Evolutionary conservation across 2,888 invertebrate species (phyloP), one percentile per base, ranked within the genome.

Genomic region (Rhingia rostrata): DNA sequence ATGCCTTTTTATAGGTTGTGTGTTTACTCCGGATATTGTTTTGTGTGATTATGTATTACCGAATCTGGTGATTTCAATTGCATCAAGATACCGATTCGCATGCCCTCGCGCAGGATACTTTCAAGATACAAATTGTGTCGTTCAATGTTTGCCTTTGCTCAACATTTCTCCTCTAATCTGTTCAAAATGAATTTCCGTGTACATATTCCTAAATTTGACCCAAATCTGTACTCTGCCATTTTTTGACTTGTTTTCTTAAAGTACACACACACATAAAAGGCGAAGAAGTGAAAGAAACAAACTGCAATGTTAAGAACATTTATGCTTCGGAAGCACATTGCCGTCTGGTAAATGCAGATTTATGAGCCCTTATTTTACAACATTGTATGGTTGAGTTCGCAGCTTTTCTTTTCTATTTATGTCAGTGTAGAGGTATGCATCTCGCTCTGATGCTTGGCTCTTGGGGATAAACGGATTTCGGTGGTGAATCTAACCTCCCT

Each of bases 341-440:
- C 66, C 66, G 41, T 72, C 63, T 77, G 60, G 77, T 54, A 66
- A 82, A 82, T 82, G 82, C 72, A 82, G 82, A 82, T 82, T 82
- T 82, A 82, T 82, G 75, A 82, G 66, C 49, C 41, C 61, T 82
- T 77, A 82, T 66, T 77, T 61, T 41, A 70, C 58, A 70, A 82
- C 64, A 72, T 66, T 66, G 47, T 70, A 77, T 70, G 70, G 54
- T 82, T 60, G 49, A 72, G 70, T 61, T 77, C 60, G 60, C 60
- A 66, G 70, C 35, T 66, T 66, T 22, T 61, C 35, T 45, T 72
- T 66, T 77, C 37, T 66, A 47, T 64, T 39, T 72, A 45, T 72
- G 3, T 66, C 56, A 54, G 32, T 14, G 4, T 12, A 32, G 12
- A 22, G 32, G 14, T 56, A 22, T 56, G 33, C 10, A 30, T 30